Conservation (phyloP, 92 coral and sea anemone genomes). For the Parazoanthus darwini region DNA sequence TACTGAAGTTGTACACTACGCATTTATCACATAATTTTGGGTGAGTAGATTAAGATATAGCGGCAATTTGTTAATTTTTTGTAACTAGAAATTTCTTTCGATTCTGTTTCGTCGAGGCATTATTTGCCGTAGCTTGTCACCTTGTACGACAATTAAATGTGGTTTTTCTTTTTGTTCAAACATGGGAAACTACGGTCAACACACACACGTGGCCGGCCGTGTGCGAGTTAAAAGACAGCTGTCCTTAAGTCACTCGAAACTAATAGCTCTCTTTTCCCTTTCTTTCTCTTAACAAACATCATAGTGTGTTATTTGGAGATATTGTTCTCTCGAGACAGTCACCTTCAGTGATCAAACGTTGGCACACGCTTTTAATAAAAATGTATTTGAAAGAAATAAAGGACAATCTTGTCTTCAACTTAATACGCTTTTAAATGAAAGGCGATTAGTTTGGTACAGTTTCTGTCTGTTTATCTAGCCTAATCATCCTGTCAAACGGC, state of each 20-base stretch:
- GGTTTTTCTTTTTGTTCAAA: slow-evolving; percentile 27
- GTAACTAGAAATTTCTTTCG: slow-evolving; percentile 31
- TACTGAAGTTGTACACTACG: neutral
- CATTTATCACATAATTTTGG: neutral
- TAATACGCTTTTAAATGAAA: slow-evolving; percentile 39
- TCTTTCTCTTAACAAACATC: slow-evolving; percentile 9
- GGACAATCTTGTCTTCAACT: neutral
- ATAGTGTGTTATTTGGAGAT: neutral
- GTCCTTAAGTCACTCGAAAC: neutral
- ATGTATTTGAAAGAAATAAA: neutral
- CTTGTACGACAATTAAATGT: slow-evolving; percentile 10
- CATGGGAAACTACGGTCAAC: slow-evolving; percentile 13
- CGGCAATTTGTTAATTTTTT: slow-evolving; percentile 42
- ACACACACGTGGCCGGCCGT: slow-evolving; percentile 22
- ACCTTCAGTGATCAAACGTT: neutral
- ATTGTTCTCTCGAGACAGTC: slow-evolving; percentile 5
- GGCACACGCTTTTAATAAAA: slow-evolving; percentile 3
- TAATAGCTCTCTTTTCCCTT: slow-evolving; percentile 4
- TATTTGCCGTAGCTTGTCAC: slow-evolving; percentile 36
- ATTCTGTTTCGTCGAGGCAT: slow-evolving; percentile 19
- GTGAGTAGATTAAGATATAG: slow-evolving; percentile 45
- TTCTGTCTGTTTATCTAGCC: slow-evolving; percentile 1
- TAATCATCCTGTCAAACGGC: slow-evolving; percentile 18
- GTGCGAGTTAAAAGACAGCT: slow-evolving; percentile 15
- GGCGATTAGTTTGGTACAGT: slow-evolving; percentile 17